Percentiles rank a stretch among this genome's conserved stretches.
Conservation (phyloP, 2,797 vertebrate species). For the Vespertilio murinus region DNA sequence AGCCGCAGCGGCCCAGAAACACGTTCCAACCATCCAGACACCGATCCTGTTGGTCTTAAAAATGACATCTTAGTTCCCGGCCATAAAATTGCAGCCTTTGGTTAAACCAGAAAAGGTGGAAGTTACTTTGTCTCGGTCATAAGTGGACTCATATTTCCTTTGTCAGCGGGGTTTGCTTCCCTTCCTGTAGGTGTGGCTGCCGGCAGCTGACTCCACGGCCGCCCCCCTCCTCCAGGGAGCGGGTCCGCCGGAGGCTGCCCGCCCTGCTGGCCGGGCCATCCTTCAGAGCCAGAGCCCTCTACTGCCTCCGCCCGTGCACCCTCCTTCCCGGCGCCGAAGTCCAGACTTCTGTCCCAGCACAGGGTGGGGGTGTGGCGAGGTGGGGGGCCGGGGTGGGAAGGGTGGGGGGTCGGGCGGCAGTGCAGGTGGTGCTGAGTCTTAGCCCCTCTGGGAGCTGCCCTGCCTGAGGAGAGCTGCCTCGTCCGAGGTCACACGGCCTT, state of each 20-base stretch:
- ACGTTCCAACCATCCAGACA: neutral
- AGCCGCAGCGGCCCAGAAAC: neutral
- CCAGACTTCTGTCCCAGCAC: neutral
- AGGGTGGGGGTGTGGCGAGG: neutral
- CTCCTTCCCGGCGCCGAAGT: neutral
- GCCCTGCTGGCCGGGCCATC: neutral
- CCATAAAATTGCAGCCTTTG: neutral
- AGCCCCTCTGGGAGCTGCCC: neutral
- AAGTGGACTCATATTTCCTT: neutral
- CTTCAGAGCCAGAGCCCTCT: conserved; percentile 1
- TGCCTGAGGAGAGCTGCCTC: neutral
- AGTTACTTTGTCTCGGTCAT: neutral
- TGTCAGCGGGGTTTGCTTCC: neutral
- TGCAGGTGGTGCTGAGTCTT: neutral
- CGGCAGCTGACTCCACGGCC: neutral
- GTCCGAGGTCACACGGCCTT: neutral
- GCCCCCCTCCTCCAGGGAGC: neutral
- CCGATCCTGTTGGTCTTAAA: neutral
- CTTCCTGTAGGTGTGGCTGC: neutral
- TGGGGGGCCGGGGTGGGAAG: too few species aligned
- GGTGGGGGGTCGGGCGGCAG: neutral
- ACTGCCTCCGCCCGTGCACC: neutral
- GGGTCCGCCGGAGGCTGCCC: neutral
- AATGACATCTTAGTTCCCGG: neutral
- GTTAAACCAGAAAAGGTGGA: neutral